Percentiles rank a stretch among this genome's conserved stretches.
phyloP scores from a whole-genome alignment of 2,113 vertebrate genomes.

The Ginglymostoma cirratum region DNA sequence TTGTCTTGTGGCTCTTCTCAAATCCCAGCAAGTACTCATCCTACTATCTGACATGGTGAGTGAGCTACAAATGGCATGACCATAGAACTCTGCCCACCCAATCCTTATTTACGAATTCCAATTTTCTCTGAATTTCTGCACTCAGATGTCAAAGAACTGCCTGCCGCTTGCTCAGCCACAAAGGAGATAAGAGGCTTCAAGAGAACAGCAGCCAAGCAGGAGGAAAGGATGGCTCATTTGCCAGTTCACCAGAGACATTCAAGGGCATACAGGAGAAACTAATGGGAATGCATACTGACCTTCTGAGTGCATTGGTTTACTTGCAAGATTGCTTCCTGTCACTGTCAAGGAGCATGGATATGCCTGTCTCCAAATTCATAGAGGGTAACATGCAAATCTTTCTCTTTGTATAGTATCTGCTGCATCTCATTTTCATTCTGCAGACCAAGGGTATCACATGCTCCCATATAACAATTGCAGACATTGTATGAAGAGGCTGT shows the following conservation, averaged over 20 bases:
- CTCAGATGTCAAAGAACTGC: neutral
- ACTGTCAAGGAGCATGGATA: neutral
- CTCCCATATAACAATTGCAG: neutral
- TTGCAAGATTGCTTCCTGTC: neutral
- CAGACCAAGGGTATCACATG: no score
- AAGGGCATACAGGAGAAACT: neutral
- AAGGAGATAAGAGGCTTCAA: neutral
- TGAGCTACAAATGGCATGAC: neutral
- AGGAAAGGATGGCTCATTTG: neutral
- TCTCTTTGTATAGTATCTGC: neutral
- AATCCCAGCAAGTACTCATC: no score
- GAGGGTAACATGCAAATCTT: neutral
- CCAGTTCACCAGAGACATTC: neutral
- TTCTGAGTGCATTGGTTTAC: neutral
- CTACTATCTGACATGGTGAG: neutral
- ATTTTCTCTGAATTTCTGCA: neutral
- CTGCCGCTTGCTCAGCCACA: neutral
- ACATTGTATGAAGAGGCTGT: neutral
- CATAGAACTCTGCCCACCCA: neutral
- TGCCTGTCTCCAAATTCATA: neutral
- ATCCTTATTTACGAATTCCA: neutral
- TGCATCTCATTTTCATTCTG: no score
- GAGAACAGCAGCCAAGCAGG: neutral
- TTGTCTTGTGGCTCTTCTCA: no score
- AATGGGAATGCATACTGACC: neutral